phyloP scores from a whole-genome alignment of 2,797 vertebrate species.

The Acestrorhynchus altus region DNA sequence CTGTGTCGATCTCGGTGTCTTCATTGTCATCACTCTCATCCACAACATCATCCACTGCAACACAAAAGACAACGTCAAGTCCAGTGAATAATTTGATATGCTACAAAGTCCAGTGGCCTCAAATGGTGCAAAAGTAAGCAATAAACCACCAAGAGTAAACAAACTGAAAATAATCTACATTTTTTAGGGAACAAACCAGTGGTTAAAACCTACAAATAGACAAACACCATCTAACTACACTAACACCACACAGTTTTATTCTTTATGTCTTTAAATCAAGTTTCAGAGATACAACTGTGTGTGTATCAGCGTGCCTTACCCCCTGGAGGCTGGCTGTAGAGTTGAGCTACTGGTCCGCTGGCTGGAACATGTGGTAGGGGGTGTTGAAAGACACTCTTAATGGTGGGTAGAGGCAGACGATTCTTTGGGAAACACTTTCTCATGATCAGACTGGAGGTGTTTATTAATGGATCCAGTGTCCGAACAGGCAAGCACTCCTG shows the following conservation, averaged over 20 bases:
- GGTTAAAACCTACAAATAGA: too few species aligned
- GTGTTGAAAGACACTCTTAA: constrained; percentile 91
- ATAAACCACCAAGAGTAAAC: too few species aligned
- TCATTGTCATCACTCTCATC: constrained; percentile 98
- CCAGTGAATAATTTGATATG: too few species aligned
- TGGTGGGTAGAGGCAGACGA: constrained; percentile 93
- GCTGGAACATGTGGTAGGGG: constrained; percentile 86
- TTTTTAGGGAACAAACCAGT: too few species aligned
- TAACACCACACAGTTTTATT: too few species aligned
- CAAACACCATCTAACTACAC: too few species aligned
- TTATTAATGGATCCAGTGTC: constrained; percentile 93
- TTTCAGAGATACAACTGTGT: background rate
- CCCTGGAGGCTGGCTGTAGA: constrained; percentile 89
- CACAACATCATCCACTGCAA: constrained; percentile 94
- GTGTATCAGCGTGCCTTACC: constrained; percentile 73
- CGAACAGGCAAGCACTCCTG: constrained; percentile 96
- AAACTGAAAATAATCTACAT: too few species aligned
- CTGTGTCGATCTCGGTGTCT: constrained; percentile 87
- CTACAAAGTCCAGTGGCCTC: too few species aligned
- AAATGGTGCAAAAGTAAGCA: too few species aligned
- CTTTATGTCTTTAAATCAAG: too few species aligned
- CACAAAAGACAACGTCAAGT: constrained; percentile 4
- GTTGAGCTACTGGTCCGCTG: constrained; percentile 89
- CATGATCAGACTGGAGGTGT: constrained; percentile 97
- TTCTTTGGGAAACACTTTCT: constrained; percentile 99